Base-by-base conservation (phyloP, 1,140 invertebrate genomes). In the Conus betulinus region DNA sequence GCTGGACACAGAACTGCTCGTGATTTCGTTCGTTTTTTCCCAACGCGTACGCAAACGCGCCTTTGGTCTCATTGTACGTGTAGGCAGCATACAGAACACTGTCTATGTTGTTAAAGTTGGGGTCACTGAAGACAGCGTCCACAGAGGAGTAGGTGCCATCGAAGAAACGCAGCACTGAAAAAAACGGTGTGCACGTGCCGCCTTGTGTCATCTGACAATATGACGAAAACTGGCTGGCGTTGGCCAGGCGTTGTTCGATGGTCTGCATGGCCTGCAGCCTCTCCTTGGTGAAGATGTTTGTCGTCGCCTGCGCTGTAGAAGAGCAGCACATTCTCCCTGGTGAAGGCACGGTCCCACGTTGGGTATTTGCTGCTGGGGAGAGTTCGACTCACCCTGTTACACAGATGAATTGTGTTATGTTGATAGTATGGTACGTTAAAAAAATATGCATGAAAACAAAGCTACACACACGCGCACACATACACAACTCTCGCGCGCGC, bases 121-220 rank as follows among this genome's bases (percentile, higher is more conserved):
- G 57, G 74, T 92, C 90, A 60, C 87, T 89, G 79, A 92, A 92
- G 23, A 88, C 87, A 17, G 90, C 57, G 81, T 88, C 71, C 7
- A 90, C 27, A 52, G 25, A 71, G 5, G 88, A 53, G 84, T 79
- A 89, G 1, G 91, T 90, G 20, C 91, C 91, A 83, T 92, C 91
- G 63, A 92, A 92, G 39, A 89, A 91, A 52, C 91, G 67, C 11
- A 92, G 79, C 7, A 91, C 83, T 10, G 91, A 92, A 4, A 82
- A 74, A 1, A 88, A 85, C 25, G 63, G 89, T 23, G 63, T 55
- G 85, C 91, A 92, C 17, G 81, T 76, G 4, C 8, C 20, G n/a
- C 13, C 51, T 13, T 63, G 10, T 39, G 89, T 79, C 81, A 90
- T 25, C 82, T 90, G 88, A 85, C 91, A 92, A 60, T 90, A 67